phyloP scores from a whole-genome alignment of 2,797 vertebrate species.

The Netta rufina region DNA sequence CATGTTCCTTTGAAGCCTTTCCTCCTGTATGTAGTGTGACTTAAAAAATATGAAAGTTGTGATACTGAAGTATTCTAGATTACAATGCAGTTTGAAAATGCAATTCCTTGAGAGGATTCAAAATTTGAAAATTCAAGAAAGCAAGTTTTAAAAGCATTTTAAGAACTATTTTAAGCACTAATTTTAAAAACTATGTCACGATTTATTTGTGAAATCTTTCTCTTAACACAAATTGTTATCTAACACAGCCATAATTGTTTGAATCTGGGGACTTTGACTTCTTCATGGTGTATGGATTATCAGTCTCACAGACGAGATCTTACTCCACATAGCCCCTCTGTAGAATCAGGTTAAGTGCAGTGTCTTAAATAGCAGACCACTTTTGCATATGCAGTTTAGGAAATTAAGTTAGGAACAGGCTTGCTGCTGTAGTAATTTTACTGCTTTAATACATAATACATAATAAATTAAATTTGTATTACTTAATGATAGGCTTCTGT shows the following conservation, averaged over 20 bases:
- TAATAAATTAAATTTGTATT: background rate
- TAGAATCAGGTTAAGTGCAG: background rate
- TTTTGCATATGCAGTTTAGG: background rate
- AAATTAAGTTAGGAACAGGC: background rate
- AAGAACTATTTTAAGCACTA: background rate
- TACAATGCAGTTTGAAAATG: background rate
- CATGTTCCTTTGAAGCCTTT: background rate
- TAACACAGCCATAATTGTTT: background rate
- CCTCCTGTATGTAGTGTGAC: accelerated
- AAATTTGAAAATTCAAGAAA: background rate
- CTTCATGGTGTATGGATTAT: background rate
- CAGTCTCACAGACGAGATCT: background rate
- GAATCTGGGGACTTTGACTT: background rate
- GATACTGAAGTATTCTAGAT: background rate
- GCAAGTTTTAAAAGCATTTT: background rate
- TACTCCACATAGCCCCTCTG: background rate
- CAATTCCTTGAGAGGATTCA: background rate
- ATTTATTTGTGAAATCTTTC: background rate
- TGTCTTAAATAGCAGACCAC: background rate
- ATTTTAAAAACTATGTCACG: background rate
- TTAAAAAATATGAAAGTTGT: background rate
- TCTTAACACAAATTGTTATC: background rate
- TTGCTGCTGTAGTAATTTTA: background rate
- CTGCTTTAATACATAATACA: background rate
- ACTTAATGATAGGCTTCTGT: background rate